phyloP scores from a whole-genome alignment of 2,888 invertebrate genomes.

The Phoenoteleia sp. region DNA sequence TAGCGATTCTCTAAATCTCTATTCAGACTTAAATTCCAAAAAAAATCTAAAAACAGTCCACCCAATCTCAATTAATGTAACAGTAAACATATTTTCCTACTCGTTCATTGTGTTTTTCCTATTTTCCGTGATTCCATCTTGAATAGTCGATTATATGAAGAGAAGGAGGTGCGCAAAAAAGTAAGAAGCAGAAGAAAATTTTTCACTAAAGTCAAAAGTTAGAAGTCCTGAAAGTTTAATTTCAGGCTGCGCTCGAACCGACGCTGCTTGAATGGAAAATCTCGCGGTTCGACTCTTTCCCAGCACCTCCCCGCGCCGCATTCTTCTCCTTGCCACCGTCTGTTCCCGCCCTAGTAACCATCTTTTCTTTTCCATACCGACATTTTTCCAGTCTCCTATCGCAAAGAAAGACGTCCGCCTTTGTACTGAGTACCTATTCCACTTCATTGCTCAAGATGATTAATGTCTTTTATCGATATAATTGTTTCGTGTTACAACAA shows the following conservation, averaged over 20 bases:
- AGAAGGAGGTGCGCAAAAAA: constrained; percentile 47
- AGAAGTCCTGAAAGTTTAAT: constrained; percentile 73
- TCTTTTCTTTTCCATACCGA: constrained; percentile 46
- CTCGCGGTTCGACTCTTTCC: constrained; percentile 55
- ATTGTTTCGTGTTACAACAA: constrained; percentile 65
- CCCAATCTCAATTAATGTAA: constrained; percentile 36
- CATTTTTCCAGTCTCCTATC: constrained; percentile 70
- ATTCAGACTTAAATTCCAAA: no score
- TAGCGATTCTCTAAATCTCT: no score
- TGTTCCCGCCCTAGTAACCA: constrained; percentile 51
- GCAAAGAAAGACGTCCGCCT: constrained; percentile 66
- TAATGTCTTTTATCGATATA: constrained; percentile 71
- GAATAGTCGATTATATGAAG: constrained; percentile 58
- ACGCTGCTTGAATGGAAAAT: constrained; percentile 73
- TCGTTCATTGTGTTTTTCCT: neutral
- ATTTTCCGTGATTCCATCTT: constrained; percentile 29
- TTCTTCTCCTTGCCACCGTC: constrained; percentile 4
- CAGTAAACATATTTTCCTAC: constrained; percentile 35
- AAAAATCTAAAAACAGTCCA: no score
- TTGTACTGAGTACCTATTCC: constrained; percentile 65
- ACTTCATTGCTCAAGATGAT: constrained; percentile 68
- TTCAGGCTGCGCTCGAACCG: constrained; percentile 64
- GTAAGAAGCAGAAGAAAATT: constrained; percentile 51
- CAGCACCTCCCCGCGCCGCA: neutral
- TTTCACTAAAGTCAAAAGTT: constrained; percentile 71